Base-by-base conservation (phyloP, 2,888 invertebrate species). In the Tethea ocularis region DNA sequence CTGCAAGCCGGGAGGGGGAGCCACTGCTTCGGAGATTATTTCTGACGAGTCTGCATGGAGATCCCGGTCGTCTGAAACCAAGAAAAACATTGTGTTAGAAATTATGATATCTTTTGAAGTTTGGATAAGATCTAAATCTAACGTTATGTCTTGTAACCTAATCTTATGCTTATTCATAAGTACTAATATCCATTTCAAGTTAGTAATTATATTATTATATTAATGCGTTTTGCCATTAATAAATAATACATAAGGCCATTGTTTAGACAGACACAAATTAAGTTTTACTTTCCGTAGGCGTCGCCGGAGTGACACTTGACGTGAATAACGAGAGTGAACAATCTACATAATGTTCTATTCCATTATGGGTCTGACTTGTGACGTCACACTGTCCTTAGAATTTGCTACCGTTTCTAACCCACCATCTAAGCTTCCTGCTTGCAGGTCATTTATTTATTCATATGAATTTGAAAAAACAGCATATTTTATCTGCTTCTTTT, bases 31-130 rank as follows among this genome's bases (percentile, higher is more conserved):
- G 72, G 88, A 68, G 73, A 88, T 80, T 72, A 91, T 87, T 84
- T 93, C 92, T 74, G 93, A 93, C 46, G 93, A 89, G 68, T 93
- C 92, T 56, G 92, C 92, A 62, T 78, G 83, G 46, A 91, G 86
- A 67, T 93, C 92, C 62, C 72, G 77, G 69, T 87, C 84, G 86
- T 88, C 92, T 92, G 89, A 20, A 91, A 91, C 81, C 79, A 86
- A 46, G 53, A 33, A 86, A 46, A 57, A 51, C 22, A 54, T 52
- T 11, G 33, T 29, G 13, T 54, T 13, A 24, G n/a, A n/a, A 20
- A 20, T 46, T 51, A 29, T 17, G 56, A 62, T 56, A 56, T 56
- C 53, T 57, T 58, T 59, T 36, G 36, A 15, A 36, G 36, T 15
- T 3, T 33, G 3, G 29, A 8, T 3, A 33, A 33, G 4, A 36